phyloP scores from a whole-genome alignment of 1,140 invertebrate species.

The Polypedilum pembai region DNA sequence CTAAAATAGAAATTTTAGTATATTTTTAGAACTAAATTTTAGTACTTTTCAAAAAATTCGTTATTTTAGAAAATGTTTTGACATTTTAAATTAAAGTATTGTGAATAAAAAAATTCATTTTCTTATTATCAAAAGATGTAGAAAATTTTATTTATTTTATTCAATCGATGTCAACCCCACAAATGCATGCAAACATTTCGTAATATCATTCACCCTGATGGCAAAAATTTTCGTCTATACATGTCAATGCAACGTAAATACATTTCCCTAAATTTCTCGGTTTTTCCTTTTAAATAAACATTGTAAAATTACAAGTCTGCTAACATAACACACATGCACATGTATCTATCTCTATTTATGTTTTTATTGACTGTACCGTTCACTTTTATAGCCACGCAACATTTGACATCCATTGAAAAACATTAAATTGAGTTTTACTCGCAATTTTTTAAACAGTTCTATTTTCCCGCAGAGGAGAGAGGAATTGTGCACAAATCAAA shows the following conservation, averaged over 20 bases:
- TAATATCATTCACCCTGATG: no score
- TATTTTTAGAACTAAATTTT: no score
- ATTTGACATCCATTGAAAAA: constrained; percentile 26
- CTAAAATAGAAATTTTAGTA: no score
- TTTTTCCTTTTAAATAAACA: constrained; percentile 23
- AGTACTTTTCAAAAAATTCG: no score
- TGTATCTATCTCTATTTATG: not conserved
- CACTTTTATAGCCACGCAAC: constrained; percentile 18
- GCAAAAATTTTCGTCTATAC: not conserved
- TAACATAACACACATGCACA: not conserved
- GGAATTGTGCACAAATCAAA: constrained; percentile 1
- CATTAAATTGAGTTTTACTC: constrained; percentile 27
- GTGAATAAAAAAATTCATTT: no score
- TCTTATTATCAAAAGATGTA: no score
- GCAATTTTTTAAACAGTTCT: not conserved
- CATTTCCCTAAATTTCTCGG: not conserved
- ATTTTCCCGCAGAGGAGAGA: no score
- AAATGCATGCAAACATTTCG: not conserved
- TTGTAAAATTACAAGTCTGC: constrained; percentile 22
- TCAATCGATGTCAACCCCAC: not conserved
- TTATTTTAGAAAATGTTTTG: no score
- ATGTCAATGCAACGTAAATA: not conserved
- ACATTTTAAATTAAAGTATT: no score
- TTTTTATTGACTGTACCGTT: not conserved
- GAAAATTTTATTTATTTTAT: no score